Base-by-base conservation (phyloP, 1,140 invertebrate genomes). In the Caenorhabditis remanei region DNA sequence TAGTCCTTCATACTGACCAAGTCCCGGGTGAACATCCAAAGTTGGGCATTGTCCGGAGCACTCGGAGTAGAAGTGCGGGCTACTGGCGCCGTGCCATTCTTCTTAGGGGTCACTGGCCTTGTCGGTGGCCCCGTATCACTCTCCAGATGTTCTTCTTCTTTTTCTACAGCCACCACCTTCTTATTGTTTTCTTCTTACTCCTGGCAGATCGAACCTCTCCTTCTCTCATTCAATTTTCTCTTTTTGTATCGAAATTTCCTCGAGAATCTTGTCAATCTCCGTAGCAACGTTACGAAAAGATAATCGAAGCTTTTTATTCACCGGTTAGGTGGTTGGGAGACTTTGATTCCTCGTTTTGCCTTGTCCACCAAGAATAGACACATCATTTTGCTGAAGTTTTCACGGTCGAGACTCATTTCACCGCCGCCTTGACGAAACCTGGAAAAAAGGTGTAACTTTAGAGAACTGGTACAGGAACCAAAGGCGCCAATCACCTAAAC, bases 191-290 rank as follows among this genome's bases (percentile, higher is more conserved):
- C 83, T 85, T 87, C 40, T 67, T 86, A 82, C 61, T 87, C 19
- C 82, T 84, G 16, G 53, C 53, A 9, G n/a, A 4, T 84, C 55
- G n/a, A 9, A 87, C 19, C 87, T 63, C 87, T 53, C 87, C 87
- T 21, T 88, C 84, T 53, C 84, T 75, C 87, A 88, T 85, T 84
- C 87, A 88, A 55, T 84, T 58, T n/a, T 88, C 87, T 48, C 87
- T 84, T 55, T 85, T 88, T 41, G 41, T 40, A 50, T 75, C 0
- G 40, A 40, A n/a, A 88, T 55, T 61, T 88, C 87, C n/a, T 88
- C 87, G 4, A 88, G 71, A 58, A 82, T 87, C 21, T 32, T 87
- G 56, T 87, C 86, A 24, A 87, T 87, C n/a, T 87, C 86, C 8
- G 46, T 82, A 43, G 83, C 86, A 40, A 87, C 71, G 32, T 87